Evolutionary conservation across 2,888 invertebrate genomes (phyloP), one percentile per base, ranked within the genome.

Genomic region (Euplagia quadripunctaria): DNA sequence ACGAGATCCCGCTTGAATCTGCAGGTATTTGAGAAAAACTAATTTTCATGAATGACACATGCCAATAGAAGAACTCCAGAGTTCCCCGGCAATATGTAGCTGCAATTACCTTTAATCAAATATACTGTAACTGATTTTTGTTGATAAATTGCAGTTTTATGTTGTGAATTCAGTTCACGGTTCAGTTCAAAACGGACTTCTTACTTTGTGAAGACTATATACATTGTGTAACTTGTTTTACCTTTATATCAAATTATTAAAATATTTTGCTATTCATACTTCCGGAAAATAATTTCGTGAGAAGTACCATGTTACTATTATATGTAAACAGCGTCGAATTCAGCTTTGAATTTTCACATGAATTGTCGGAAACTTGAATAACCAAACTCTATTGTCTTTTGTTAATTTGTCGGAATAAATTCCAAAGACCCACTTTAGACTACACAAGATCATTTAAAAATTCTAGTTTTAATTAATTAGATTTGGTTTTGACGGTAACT

Each of bases 301-400:
- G 73, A 73, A 73, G 12, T 61, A 31, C 41, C 46, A n/a, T 46
- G 64, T 31, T 42, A 41, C 43, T 42, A 64, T 64, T 68, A 41
- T 51, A 46, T 68, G 42, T 42, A 64, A 68, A 68, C 51, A 69
- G 58, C 46, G 55, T 65, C 55, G 14, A n/a, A 70, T 61, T 42
- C 41, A 66, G 17, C 66, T 55, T 65, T 69, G 3, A 17, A 70
- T 61, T 46, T 71, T 64, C 52, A 55, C 64, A 65, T 69, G 61
- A 49, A 42, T 68, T 64, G 64, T 55, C 68, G 31, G 63, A 67
- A 31, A 55, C 20, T 72, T 20, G 17, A 67, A 70, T 64, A 72
- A 72, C 49, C 65, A 68, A 68, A 69, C 51, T 70, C 55, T 68
- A 65, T 69, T 63, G 63, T 71, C 64, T 73, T 69, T 76, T 69